These are phyloP conservation scores for Perizoma flavofasciatum DNA, from an alignment of 2,888 invertebrate genomes.

Conservation along the genomic window DNA sequence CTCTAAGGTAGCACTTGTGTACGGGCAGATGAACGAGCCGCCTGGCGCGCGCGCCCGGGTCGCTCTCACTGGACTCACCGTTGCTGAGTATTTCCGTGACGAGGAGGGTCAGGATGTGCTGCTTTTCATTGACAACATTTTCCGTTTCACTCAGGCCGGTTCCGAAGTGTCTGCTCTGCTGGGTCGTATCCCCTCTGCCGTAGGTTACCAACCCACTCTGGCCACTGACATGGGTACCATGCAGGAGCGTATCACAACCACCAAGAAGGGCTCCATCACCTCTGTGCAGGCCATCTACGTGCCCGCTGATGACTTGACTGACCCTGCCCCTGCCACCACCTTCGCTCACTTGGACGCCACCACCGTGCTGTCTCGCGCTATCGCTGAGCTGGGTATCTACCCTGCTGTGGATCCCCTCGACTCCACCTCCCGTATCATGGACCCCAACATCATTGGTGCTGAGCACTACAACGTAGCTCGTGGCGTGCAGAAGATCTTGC, in stretches of 20 bases:
- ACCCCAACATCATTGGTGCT: conserved; percentile 94
- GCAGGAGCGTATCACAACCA: conserved; percentile 98
- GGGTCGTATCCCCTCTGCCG: conserved; percentile 98
- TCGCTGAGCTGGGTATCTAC: conserved; percentile 96
- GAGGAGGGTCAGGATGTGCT: conserved; percentile 97
- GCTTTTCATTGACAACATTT: conserved; percentile 98
- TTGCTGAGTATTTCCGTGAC: conserved; percentile 98
- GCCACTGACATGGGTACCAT: conserved; percentile 99
- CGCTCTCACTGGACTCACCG: conserved; percentile 95
- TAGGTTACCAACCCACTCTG: conserved; percentile 97
- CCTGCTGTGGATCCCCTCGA: conserved; percentile 98
- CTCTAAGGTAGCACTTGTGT: conserved; percentile 96
- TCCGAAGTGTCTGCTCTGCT: conserved; percentile 95
- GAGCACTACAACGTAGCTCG: conserved; percentile 96
- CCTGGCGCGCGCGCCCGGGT: conserved; percentile 98
- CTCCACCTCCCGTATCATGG: conserved; percentile 97
- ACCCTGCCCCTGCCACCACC: conserved; percentile 97
- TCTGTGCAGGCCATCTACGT: conserved; percentile 98
- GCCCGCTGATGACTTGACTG: conserved; percentile 97
- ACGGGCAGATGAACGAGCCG: conserved; percentile 99
- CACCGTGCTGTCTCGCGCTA: conserved; percentile 96
- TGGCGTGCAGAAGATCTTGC: conserved; percentile 96
- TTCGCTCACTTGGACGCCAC: conserved; percentile 98
- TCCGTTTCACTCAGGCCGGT: conserved; percentile 96
- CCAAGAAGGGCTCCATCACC: conserved; percentile 97